Base-by-base conservation (phyloP, 2,113 vertebrate species). In the Bubalus kerabau region DNA sequence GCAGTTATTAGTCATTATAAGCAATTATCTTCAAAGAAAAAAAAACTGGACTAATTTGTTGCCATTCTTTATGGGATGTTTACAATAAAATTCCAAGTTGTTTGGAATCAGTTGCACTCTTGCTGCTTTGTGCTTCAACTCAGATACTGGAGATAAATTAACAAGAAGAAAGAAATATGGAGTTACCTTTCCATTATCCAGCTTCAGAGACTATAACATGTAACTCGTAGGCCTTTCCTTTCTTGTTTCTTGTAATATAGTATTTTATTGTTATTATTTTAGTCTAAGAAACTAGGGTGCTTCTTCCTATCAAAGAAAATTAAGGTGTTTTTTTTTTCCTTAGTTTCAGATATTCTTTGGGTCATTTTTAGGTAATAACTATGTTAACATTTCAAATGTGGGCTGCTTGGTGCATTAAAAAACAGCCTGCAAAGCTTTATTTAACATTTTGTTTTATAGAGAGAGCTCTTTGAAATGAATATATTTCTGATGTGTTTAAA, bases 31-130 rank as follows among this genome's bases (percentile, higher is more conserved):
- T 98, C 91, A 86, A 97, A 96, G 88, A 97, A 21, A 46, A 7
- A 97, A 94, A 89, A 96, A 94, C 78, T 98, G 94, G 91, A 98
- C 88, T 97, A 96, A 98, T 97, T 97, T 97, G 96, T 98, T 98
- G 76, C 98, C 96, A 97, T 98, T 98, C 97, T 98, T 97, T 97
- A 98, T 98, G 97, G 97, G 86, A 97, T 98, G 97, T 98, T 98
- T 98, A 98, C 98, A 98, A 98, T 98, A 98, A 98, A 98, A 98
- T 98, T 98, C 97, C 98, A 98, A 97, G 97, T 97, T 98, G 97
- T 98, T 97, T 98, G 98, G 97, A 98, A 98, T 98, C 97, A 93
- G 6, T 98, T 97, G 97, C 92, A 97, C 96, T 98, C 94, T 97
- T 92, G 57, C 96, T 98, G 64, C 97, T 98, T 98, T 95, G 97